These are phyloP conservation scores for Perccottus glenii DNA, from an alignment of 2,113 vertebrate species.

Conservation along the genomic window DNA sequence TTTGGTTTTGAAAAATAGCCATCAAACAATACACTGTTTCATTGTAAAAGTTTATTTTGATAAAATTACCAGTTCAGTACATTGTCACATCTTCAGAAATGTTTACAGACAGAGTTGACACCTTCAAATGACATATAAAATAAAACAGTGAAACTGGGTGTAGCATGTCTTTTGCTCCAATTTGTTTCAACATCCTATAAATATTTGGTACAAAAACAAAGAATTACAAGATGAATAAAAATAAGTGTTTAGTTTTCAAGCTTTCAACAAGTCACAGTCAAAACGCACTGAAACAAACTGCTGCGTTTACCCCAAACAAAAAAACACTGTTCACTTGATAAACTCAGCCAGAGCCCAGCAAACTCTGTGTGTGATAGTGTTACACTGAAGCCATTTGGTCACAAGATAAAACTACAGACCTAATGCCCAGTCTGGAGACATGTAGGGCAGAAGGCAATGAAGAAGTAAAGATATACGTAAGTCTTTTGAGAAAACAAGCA, in stretches of 20 bases:
- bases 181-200: constrained; percentile 85
- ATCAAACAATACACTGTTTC: constrained; percentile 12
- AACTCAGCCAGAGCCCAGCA: background rate
- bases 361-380: background rate
- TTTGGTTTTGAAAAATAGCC: too few species aligned
- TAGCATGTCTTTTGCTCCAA: constrained; percentile 62
- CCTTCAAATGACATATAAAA: constrained; percentile 55
- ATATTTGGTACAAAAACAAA: constrained; percentile 90
- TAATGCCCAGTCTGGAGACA: too few species aligned
- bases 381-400: background rate
- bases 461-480: too few species aligned
- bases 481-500: too few species aligned
- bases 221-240: constrained; percentile 84
- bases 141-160: constrained; percentile 65
- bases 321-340: constrained; percentile 28
- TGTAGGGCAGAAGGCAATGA: too few species aligned
- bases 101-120: constrained; percentile 65
- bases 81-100: constrained; percentile 51
- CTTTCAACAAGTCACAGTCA: constrained; percentile 80
- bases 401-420: too few species aligned
- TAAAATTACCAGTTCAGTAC: constrained; percentile 64
- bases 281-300: constrained; percentile 47
- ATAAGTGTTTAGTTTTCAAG: constrained; percentile 80
- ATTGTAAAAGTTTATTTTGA: constrained; percentile 79
- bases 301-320: constrained; percentile 32